Conservation (phyloP, 2,888 invertebrate species). For the Eugnorisma glareosa region DNA sequence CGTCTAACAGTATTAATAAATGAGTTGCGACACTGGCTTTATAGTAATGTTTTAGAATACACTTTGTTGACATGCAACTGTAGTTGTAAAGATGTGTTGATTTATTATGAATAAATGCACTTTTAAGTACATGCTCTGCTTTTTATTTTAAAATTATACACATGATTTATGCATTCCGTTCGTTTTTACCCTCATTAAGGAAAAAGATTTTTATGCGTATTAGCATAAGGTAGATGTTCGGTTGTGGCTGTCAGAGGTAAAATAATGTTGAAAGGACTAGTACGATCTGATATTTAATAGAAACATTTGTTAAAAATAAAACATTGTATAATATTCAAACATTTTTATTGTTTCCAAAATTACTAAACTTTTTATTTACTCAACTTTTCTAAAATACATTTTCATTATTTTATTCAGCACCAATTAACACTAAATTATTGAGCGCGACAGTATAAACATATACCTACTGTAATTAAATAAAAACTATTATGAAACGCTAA, state of each 20-base stretch:
- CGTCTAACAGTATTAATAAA: conserved; percentile 54
- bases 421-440: conserved; percentile 75
- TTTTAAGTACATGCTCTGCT: conserved; percentile 65
- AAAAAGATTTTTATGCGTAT: background rate
- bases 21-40: conserved; percentile 52
- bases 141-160: conserved; percentile 36
- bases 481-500: conserved; percentile 60
- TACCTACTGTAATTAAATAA: conserved; percentile 59
- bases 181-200: background rate
- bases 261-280: background rate
- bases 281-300: background rate
- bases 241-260: background rate
- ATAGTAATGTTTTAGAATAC: conserved; percentile 58
- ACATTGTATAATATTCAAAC: conserved; percentile 63
- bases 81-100: conserved; percentile 65
- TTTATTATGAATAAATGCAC: conserved; percentile 76
- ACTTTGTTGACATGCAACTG: conserved; percentile 68
- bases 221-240: background rate
- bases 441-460: conserved; percentile 72
- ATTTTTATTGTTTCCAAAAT: conserved; percentile 67
- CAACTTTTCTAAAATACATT: conserved; percentile 71
- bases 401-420: conserved; percentile 74
- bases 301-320: conserved; percentile 51
- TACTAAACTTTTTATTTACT: conserved; percentile 68
- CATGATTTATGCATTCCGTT: background rate